Evolutionary conservation across 1,140 invertebrate genomes (phyloP), one percentile per base, ranked within the genome.

Genomic region (Drosophila lini): DNA sequence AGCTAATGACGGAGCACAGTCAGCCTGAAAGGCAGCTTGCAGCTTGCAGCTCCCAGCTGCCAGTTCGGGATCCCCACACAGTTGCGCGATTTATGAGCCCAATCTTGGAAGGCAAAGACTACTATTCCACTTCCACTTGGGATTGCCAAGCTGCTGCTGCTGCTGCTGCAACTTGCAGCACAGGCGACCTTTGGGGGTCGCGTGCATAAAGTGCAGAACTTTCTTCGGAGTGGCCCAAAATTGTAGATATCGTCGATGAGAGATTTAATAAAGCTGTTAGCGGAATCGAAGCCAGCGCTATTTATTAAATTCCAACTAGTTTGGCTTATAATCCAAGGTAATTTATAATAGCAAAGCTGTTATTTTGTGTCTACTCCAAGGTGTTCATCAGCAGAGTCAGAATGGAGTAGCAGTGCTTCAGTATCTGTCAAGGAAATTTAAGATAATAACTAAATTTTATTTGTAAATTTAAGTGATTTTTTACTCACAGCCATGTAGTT

Each of bases 1-100:
- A 90, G 85, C 85, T 89, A 90, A 90, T 89, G 80, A 90, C 61
- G 85, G 67, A 61, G 62, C 78, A 67, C 71, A 73, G 58, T 47
- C 76, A 50, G 41, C 15, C 65, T 61, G 55, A 28, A 62, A 40
- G 32, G 59, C 60, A 41, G 56, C 47, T 28, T 10, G 32, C 56
- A 56, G 48, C 28, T 6, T 1, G 15, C 22, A 28, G 47, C 47
- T 50, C 28, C 45, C 57, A 60, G 58, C 60, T 58, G 34, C 53
- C 74, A 64, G 48, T 62, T 64, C 16, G 57, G 38, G 48, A 41
- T 71, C 62, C 56, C 44, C 68, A 70, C 44, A 82, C 78, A 80
- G 80, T 78, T 85, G 83, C 83, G 80, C 83, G 80, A 84, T 89
- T 88, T 88, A 88, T 88, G 84, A 78, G 75, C 65, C 53, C 69